These are phyloP conservation scores for Heterocephalus glaber DNA, from an alignment of 2,113 vertebrate genomes.

Conservation along the genomic window DNA sequence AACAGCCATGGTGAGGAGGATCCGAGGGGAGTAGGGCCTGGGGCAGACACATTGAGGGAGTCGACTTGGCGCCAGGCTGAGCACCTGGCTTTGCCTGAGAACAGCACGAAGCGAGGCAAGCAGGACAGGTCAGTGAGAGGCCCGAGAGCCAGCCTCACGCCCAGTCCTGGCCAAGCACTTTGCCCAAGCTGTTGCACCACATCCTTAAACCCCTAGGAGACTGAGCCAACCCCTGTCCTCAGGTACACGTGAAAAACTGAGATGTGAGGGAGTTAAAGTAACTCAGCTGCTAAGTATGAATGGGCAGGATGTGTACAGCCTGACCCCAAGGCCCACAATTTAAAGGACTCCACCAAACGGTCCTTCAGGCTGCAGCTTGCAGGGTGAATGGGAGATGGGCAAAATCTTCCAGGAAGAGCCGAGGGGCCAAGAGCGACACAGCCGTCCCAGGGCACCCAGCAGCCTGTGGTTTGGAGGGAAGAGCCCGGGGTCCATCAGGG, in stretches of 20 bases:
- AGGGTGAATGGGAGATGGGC: background rate
- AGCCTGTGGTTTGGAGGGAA: background rate
- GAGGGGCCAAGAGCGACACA: background rate
- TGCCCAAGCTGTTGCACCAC: background rate
- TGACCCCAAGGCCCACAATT: background rate
- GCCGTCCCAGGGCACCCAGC: background rate
- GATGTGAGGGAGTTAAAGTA: background rate
- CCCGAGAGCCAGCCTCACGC: accelerated
- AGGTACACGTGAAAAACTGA: background rate
- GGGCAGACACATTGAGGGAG: background rate
- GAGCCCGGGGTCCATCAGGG: background rate
- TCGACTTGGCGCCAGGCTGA: background rate
- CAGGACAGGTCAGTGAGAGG: background rate
- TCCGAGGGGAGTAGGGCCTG: background rate
- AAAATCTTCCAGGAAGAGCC: background rate
- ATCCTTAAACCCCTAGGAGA: background rate
- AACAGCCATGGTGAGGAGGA: accelerated
- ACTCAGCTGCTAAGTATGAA: background rate
- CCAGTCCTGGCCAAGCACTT: background rate
- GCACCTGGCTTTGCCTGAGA: background rate
- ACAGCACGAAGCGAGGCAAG: background rate
- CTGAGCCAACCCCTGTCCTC: background rate
- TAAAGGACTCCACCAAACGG: background rate
- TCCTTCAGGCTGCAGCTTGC: background rate
- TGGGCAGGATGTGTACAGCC: background rate